A percentile compares a stretch with the other conserved stretches of the same genome.
Evolutionary conservation across 92 coral and sea anemone species (phyloP).

Genomic region (Epizoanthus scotinus): DNA sequence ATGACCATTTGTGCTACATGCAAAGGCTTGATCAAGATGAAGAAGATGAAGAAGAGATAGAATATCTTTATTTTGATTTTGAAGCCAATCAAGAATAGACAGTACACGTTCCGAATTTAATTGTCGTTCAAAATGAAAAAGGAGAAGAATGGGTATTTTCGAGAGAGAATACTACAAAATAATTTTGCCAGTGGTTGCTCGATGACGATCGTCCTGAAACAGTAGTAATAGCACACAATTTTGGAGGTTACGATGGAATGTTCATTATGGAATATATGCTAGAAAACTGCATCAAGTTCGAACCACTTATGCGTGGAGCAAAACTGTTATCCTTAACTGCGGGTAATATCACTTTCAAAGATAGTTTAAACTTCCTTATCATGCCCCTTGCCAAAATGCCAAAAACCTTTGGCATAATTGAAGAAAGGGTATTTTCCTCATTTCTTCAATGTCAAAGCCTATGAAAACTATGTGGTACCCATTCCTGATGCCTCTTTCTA

Average conservation of each 20-base stretch:
- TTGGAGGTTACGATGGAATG: too few relatives aligned
- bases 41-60: not conserved
- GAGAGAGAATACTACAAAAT: too few relatives aligned
- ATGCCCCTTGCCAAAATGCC: too few relatives aligned
- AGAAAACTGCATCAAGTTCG: not conserved
- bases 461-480: too few relatives aligned
- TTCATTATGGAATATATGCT: constrained; percentile 1
- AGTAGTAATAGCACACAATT: not conserved
- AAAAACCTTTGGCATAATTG: too few relatives aligned
- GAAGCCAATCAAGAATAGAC: not conserved
- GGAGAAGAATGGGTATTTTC: not conserved
- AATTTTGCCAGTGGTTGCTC: not conserved
- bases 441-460: too few relatives aligned
- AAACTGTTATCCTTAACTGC: too few relatives aligned
- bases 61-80: not conserved
- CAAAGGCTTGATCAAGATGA: not conserved
- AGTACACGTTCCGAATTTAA: not conserved
- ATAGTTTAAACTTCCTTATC: too few relatives aligned
- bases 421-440: too few relatives aligned
- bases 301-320: not conserved
- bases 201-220: too few relatives aligned
- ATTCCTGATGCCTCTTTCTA: too few relatives aligned
- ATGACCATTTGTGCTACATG: not conserved
- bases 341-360: too few relatives aligned
- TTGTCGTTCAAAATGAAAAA: not conserved